A percentile compares a stretch with the other conserved stretches of the same genome.
Evolutionary conservation across 2,113 vertebrate genomes (phyloP).

Genomic region (Scomber japonicus): DNA sequence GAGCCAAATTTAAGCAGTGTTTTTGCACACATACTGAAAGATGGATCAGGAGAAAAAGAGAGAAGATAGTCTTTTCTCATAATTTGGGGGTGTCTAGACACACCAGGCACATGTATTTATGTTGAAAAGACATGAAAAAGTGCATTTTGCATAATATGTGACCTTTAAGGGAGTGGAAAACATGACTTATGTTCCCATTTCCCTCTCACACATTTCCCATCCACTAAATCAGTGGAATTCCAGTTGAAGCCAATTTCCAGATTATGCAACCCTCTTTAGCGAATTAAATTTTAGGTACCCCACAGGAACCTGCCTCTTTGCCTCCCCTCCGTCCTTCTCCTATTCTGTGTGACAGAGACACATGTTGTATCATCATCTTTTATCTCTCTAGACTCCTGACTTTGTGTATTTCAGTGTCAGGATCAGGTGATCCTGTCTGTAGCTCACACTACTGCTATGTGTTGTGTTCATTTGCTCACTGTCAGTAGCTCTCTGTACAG

Average conservation of each 20-base stretch:
- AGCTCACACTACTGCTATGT: background rate
- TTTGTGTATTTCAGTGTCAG: background rate
- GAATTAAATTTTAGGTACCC: background rate
- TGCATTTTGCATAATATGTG: no score
- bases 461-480: background rate
- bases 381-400: background rate
- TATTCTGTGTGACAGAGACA: background rate
- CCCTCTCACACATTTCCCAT: constrained; percentile 25
- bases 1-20: no score
- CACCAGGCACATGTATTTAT: no score
- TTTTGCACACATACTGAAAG: no score
- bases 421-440: background rate
- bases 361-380: background rate
- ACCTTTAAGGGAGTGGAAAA: background rate
- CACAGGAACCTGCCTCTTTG: background rate
- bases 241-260: background rate
- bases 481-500: background rate
- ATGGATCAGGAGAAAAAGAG: no score
- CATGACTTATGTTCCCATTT: background rate
- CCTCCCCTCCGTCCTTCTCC: background rate
- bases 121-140: no score
- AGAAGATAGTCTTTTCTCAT: no score
- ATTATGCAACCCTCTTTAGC: constrained; percentile 4
- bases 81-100: no score
- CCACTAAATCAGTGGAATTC: background rate